A percentile compares a stretch with the other conserved stretches of the same genome.
phyloP scores from a whole-genome alignment of 2,113 vertebrate genomes.

The Centropristis striata region DNA sequence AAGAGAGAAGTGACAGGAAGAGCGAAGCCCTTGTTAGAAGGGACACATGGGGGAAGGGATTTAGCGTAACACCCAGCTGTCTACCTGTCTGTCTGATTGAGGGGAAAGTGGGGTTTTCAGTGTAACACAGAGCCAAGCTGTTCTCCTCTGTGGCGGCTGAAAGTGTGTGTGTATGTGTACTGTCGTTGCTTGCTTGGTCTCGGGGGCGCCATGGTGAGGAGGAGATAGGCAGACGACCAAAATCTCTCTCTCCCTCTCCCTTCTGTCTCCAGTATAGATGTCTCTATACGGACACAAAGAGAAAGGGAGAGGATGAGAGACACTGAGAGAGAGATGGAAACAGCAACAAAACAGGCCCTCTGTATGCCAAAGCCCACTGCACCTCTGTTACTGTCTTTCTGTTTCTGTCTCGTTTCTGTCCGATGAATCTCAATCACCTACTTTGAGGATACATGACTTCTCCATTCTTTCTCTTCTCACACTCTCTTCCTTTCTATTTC shows the following conservation, averaged over 20 bases:
- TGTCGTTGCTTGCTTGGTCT: slow-evolving; percentile 66
- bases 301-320: slow-evolving; percentile 30
- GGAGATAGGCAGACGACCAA: slow-evolving; percentile 79
- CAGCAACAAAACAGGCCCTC: slow-evolving; percentile 47
- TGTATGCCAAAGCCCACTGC: slow-evolving; percentile 20
- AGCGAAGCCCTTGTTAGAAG: slow-evolving; percentile 48
- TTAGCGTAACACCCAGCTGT: slow-evolving; percentile 73
- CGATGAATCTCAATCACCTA: slow-evolving; percentile 47
- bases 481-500: background rate
- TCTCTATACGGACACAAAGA: slow-evolving; percentile 62
- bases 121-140: slow-evolving; percentile 68
- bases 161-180: slow-evolving; percentile 57
- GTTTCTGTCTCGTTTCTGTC: slow-evolving; percentile 32
- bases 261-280: slow-evolving; percentile 56
- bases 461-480: background rate
- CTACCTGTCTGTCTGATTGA: slow-evolving; percentile 76
- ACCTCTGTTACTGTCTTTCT: slow-evolving; percentile 19
- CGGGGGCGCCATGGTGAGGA: slow-evolving; percentile 71
- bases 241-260: slow-evolving; percentile 38
- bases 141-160: slow-evolving; percentile 51
- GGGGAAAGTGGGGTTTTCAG: slow-evolving; percentile 68
- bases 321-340: slow-evolving; percentile 34
- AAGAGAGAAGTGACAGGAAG: slow-evolving; percentile 56
- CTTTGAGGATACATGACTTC: slow-evolving; percentile 52
- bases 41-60: slow-evolving; percentile 72